phyloP scores from a whole-genome alignment of 1,140 invertebrate species.

The Littorina saxatilis region DNA sequence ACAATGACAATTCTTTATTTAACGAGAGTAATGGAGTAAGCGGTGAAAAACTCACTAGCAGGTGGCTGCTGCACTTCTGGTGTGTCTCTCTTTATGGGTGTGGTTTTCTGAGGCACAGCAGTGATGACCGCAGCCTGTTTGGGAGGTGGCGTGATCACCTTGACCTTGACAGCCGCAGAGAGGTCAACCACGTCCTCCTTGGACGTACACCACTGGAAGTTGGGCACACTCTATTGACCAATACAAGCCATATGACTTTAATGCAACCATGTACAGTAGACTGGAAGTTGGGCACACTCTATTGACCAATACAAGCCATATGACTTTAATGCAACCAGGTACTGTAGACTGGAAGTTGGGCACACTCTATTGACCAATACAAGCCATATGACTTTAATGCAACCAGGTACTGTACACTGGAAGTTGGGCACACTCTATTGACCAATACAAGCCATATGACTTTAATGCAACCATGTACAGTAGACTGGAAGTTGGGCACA shows the following conservation, averaged over 20 bases:
- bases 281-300: background rate
- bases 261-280: too few species aligned
- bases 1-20: too few species aligned
- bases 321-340: too few species aligned
- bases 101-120: conserved; percentile 13
- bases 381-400: background rate
- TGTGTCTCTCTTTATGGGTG: background rate
- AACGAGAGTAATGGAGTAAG: too few species aligned
- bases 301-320: background rate
- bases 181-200: conserved; percentile 3
- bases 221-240: background rate
- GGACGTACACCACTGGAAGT: background rate
- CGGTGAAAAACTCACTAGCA: too few species aligned
- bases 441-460: background rate
- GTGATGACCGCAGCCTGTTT: conserved; percentile 13
- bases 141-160: background rate
- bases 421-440: conserved; percentile 2
- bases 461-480: too few species aligned
- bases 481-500: too few species aligned
- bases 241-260: background rate
- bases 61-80: too few species aligned
- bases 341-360: background rate
- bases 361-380: background rate
- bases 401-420: too few species aligned
- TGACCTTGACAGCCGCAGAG: background rate